phyloP scores from a whole-genome alignment of 2,113 vertebrate genomes.

The Ramphastos sulfuratus region DNA sequence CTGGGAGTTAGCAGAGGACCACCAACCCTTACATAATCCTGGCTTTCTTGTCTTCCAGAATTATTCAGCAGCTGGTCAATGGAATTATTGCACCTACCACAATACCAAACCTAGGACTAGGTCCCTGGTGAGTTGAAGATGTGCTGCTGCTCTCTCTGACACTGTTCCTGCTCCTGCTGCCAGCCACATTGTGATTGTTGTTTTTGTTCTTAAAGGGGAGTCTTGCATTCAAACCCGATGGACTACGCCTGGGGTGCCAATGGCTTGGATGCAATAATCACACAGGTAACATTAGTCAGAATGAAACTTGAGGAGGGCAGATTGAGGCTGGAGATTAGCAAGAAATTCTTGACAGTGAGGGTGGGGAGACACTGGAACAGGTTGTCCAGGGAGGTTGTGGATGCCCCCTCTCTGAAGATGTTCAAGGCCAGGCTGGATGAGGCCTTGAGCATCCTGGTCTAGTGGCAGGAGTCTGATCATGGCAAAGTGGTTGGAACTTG shows the following conservation, averaged over 20 bases:
- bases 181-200: neutral
- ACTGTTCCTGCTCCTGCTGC: neutral
- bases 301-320: too few species aligned
- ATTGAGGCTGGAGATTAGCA: too few species aligned
- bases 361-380: too few species aligned
- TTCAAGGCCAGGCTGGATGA: too few species aligned
- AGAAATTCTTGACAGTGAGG: too few species aligned
- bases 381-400: too few species aligned
- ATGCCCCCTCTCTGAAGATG: too few species aligned
- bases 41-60: slow-evolving; percentile 74
- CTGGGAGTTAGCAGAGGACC: neutral
- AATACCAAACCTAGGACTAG: slow-evolving; percentile 92
- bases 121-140: slow-evolving; percentile 88
- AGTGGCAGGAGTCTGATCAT: too few species aligned
- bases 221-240: slow-evolving; percentile 96
- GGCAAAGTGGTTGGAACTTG: too few species aligned
- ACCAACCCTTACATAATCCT: neutral
- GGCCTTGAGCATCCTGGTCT: too few species aligned
- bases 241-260: slow-evolving; percentile 98
- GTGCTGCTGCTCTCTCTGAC: neutral
- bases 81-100: slow-evolving; percentile 94
- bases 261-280: slow-evolving; percentile 93
- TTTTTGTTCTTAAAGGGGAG: slow-evolving; percentile 81
- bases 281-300: slow-evolving; percentile 80
- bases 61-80: slow-evolving; percentile 95